phyloP scores from a whole-genome alignment of 2,797 vertebrate genomes.

The Eospalax fontanierii region DNA sequence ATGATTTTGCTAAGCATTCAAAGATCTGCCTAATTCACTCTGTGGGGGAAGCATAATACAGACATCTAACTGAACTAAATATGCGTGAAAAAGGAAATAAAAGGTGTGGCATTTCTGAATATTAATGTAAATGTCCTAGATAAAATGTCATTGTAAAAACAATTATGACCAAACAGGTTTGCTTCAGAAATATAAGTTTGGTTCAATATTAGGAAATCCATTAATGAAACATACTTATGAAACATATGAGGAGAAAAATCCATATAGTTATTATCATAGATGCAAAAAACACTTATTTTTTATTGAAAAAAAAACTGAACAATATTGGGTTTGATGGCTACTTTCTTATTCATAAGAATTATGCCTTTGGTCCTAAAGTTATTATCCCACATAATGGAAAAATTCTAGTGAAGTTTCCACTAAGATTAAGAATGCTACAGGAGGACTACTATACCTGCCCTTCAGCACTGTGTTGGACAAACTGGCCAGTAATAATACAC shows the following conservation, averaged over 20 bases:
- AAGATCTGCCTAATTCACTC: background rate
- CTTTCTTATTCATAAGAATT: background rate
- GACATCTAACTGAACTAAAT: background rate
- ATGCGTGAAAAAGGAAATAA: background rate
- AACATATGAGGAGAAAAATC: background rate
- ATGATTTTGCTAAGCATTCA: background rate
- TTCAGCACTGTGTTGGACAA: background rate
- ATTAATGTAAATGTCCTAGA: background rate
- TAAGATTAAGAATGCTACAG: background rate
- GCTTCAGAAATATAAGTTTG: background rate
- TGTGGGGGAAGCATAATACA: background rate
- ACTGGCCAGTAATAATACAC: background rate
- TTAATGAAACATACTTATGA: background rate
- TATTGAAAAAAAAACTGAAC: background rate
- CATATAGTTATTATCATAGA: background rate
- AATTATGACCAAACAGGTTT: background rate
- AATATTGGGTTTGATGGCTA: background rate
- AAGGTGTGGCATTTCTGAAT: background rate
- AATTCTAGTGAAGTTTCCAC: background rate
- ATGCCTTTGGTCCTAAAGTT: background rate
- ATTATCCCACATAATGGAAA: background rate
- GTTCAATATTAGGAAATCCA: background rate
- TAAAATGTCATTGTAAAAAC: background rate
- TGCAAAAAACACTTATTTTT: background rate
- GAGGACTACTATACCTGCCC: background rate